A percentile compares a stretch with the other conserved stretches of the same genome.
Evolutionary conservation across 2,888 invertebrate genomes (phyloP).

Genomic region (Sipha maydis): DNA sequence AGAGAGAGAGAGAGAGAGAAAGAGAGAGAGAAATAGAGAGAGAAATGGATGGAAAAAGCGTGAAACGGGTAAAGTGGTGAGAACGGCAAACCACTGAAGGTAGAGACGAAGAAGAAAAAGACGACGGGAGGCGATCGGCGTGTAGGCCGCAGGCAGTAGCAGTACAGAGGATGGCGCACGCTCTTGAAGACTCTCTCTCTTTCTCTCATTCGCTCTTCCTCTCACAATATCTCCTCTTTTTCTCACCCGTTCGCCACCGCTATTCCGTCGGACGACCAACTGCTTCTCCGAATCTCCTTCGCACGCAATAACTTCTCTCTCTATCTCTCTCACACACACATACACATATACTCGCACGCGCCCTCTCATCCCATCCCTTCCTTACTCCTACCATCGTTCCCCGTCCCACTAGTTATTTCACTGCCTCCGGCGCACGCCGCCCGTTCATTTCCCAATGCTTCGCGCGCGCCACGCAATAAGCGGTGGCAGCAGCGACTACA

Average conservation of each 20-base stretch:
- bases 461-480: conserved; percentile 25
- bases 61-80: neutral
- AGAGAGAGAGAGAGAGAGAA: neutral
- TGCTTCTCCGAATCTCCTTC: neutral
- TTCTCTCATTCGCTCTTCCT: neutral
- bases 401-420: neutral
- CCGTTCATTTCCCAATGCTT: neutral
- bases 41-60: neutral
- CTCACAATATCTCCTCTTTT: conserved; percentile 12
- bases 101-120: neutral
- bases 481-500: conserved; percentile 19
- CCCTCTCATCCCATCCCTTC: neutral
- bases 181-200: conserved; percentile 32
- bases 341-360: no score
- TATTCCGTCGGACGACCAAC: no score
- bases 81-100: neutral
- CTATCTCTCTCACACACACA: neutral
- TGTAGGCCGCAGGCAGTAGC: neutral
- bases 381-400: neutral
- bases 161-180: neutral
- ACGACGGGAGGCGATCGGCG: neutral
- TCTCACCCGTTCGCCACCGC: neutral
- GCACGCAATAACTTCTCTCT: conserved; percentile 18
- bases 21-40: neutral
- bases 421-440: neutral